Conservation (phyloP, 2,113 vertebrate species). For the Delphinus delphis region DNA sequence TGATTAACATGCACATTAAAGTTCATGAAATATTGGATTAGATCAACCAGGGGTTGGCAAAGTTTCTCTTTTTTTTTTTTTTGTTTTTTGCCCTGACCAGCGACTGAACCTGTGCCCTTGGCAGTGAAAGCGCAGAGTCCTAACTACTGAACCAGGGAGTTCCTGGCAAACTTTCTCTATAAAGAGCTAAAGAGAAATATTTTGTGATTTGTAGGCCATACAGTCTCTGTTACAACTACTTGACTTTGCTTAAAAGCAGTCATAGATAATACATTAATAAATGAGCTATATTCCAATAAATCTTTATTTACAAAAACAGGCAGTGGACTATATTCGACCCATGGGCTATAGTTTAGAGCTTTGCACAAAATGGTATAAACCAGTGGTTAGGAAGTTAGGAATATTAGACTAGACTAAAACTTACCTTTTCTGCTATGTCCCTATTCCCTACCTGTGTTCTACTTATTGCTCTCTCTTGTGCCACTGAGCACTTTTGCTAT, state of each 20-base stretch:
- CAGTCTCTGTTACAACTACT: background rate
- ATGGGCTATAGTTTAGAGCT: background rate
- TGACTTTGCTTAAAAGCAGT: background rate
- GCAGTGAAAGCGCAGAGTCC: too few species aligned
- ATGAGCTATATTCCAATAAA: background rate
- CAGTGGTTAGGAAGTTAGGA: background rate
- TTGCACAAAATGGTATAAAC: too few species aligned
- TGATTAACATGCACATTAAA: background rate
- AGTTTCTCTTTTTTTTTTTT: background rate
- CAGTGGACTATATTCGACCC: background rate
- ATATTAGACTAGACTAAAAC: background rate
- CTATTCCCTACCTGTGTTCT: background rate
- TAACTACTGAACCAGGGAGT: too few species aligned
- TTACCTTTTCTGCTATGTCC: background rate
- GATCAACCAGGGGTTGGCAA: background rate
- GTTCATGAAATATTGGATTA: background rate
- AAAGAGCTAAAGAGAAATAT: slow-evolving; percentile 8
- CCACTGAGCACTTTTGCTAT: background rate
- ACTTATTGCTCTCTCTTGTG: background rate
- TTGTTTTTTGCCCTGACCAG: too few species aligned
- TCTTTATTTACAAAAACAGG: background rate
- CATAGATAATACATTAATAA: background rate
- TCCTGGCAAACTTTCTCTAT: background rate
- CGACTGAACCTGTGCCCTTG: too few species aligned
- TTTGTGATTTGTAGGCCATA: background rate